Base-by-base conservation (phyloP, 2,113 vertebrate genomes). In the Embiotoca jacksoni region DNA sequence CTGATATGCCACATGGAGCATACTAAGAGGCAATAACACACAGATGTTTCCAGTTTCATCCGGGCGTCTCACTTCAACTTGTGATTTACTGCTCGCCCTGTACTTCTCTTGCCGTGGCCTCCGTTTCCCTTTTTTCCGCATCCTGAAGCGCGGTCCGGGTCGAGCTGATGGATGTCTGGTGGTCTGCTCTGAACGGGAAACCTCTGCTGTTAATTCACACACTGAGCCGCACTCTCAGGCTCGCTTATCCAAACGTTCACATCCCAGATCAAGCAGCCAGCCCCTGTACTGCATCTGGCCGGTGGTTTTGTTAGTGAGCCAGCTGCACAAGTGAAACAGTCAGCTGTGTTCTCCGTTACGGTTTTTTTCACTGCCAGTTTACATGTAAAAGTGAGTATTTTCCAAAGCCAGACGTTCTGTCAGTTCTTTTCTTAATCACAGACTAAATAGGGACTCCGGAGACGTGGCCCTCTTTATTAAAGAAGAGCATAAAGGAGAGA, bases 191-290 rank as follows among this genome's bases (percentile, higher is more conserved):
- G 47, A 33, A 75, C 84, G 16, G 69, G 59, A 84, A 72, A 76
- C 53, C 16, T 70, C 53, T 77, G 75, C 80, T 85, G 87, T 85
- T 83, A 81, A 87, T 89, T 75, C 30, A 68, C 59, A 16, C 66
- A 52, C 31, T 37, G 54, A 59, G 60, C 54, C 63, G 16, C 35
- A n/a, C 74, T 62, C 49, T 67, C 64, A 72, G 56, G 62, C 53
- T 75, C 72, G 57, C 82, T 75, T 80, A 60, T 66, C 49, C 62
- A 46, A 54, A 62, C 30, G 56, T 52, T 72, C 82, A 75, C 47
- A 66, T 71, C 82, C 58, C 6, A 33, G 75, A 58, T 69, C 57
- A 37, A 78, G 53, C 55, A 67, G 52, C n/a, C 41, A 44, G 41
- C 41, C 2, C 23, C 62, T 36, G 37, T 3, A 14, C 8, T 67